A percentile compares a stretch with the other conserved stretches of the same genome.
Evolutionary conservation across 1,140 invertebrate species (phyloP).

Genomic region (Brachionus plicatilis): DNA sequence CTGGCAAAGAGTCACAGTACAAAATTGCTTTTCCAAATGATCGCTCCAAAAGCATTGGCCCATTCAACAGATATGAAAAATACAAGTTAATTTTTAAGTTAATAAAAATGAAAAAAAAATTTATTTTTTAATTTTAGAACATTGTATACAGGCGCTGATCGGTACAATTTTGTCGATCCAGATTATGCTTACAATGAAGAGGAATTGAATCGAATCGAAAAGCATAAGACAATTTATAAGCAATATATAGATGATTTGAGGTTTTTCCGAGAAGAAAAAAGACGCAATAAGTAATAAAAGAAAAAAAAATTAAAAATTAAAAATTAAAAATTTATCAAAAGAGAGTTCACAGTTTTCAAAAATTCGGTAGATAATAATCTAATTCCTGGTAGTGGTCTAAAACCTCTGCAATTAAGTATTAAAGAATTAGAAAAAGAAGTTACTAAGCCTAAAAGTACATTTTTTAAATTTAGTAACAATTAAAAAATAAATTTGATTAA

Average conservation of each 20-base stretch:
- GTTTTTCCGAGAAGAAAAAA: conserved; percentile 46
- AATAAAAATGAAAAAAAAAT: not conserved
- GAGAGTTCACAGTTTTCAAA: not conserved
- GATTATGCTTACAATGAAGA: conserved; percentile 52
- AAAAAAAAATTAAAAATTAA: not conserved
- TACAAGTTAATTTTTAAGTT: conserved; percentile 47
- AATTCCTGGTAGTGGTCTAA: not conserved
- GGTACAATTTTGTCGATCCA: conserved; percentile 53
- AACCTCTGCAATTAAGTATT: not conserved
- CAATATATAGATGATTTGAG: conserved; percentile 46
- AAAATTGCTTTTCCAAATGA: conserved; percentile 56
- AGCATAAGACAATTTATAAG: conserved; percentile 47
- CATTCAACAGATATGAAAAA: conserved; percentile 46
- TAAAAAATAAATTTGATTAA: not conserved
- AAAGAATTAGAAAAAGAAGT: conserved; percentile 13
- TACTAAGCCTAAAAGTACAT: not conserved
- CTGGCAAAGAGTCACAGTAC: conserved; percentile 41
- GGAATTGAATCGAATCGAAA: conserved; percentile 44
- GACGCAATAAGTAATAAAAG: conserved; percentile 41
- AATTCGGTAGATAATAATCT: not conserved
- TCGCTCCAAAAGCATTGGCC: conserved; percentile 51
- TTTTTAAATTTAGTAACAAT: not conserved
- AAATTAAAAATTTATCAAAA: not conserved
- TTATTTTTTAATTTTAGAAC: conserved; percentile 45
- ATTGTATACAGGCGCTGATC: conserved; percentile 48